A percentile compares a stretch with the other conserved stretches of the same genome.
These are phyloP conservation scores for Lepus timidus DNA, from an alignment of 2,113 vertebrate genomes.

Conservation along the genomic window DNA sequence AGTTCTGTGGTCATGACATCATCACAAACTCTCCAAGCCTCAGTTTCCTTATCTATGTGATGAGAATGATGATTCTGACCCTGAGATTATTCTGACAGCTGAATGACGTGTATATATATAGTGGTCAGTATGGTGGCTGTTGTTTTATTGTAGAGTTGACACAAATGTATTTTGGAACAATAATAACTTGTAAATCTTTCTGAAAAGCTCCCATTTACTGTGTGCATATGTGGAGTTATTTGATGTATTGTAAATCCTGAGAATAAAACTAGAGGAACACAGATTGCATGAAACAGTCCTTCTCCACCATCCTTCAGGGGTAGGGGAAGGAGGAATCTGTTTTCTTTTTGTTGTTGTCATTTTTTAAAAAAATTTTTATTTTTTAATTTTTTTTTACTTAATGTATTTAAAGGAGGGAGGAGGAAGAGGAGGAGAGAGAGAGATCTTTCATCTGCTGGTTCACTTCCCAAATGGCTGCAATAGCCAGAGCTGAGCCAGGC, in stretches of 20 bases:
- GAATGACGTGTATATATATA: background rate
- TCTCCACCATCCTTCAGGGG: background rate
- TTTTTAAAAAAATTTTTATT: too few species aligned
- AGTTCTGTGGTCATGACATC: background rate
- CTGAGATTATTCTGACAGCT: background rate
- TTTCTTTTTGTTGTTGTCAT: too few species aligned
- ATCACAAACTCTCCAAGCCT: background rate
- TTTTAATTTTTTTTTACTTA: too few species aligned
- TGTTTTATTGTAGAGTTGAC: slow-evolving; percentile 44
- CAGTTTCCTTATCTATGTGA: slow-evolving; percentile 36
- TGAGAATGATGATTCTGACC: background rate
- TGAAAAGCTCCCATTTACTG: slow-evolving; percentile 33
- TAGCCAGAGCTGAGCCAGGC: too few species aligned
- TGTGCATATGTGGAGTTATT: background rate
- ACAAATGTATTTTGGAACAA: background rate
- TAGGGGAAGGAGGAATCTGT: background rate
- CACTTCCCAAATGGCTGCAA: too few species aligned
- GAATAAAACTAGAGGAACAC: background rate
- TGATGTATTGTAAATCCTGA: background rate
- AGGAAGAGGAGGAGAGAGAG: too few species aligned
- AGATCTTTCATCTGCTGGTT: too few species aligned
- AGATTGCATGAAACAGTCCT: background rate
- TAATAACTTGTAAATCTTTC: slow-evolving; percentile 7
- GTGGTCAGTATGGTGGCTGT: background rate
- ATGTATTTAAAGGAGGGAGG: too few species aligned